These are phyloP conservation scores for Sapayoa aenigma DNA, from an alignment of 2,113 vertebrate species.

Conservation along the genomic window DNA sequence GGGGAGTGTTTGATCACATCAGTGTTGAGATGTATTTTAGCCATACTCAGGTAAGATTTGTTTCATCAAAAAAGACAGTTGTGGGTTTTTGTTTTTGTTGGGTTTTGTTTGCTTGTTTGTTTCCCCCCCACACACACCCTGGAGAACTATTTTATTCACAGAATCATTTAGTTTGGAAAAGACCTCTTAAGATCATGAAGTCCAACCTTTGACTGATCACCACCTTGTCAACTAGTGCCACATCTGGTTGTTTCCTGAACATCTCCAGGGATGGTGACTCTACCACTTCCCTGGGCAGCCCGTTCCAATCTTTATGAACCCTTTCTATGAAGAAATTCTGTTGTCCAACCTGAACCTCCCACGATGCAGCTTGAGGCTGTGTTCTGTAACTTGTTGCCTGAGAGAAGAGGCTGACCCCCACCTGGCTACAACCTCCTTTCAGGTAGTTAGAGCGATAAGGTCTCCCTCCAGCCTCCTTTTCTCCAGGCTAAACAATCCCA, in stretches of 20 bases:
- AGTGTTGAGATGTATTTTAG: background rate
- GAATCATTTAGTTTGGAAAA: background rate
- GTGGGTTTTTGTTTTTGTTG: background rate
- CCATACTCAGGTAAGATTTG: background rate
- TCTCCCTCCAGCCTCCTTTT: background rate
- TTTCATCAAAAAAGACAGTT: background rate
- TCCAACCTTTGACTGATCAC: background rate
- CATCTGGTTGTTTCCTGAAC: background rate
- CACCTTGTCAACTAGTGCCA: background rate
- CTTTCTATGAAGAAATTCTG: background rate
- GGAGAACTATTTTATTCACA: background rate
- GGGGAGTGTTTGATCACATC: accelerated
- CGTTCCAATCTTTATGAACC: background rate
- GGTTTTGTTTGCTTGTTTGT: background rate
- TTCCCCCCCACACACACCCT: background rate
- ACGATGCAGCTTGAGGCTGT: background rate
- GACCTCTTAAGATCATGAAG: background rate
- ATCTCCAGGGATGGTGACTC: background rate
- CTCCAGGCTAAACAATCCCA: background rate
- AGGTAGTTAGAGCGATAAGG: accelerated
- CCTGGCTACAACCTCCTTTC: background rate
- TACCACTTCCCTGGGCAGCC: background rate
- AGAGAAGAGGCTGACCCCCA: background rate
- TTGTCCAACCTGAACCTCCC: background rate
- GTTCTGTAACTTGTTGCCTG: background rate